Percentiles rank a stretch among this genome's conserved stretches.
Evolutionary conservation across 2,797 vertebrate genomes (phyloP).

Genomic region (Psittacula derbiana): DNA sequence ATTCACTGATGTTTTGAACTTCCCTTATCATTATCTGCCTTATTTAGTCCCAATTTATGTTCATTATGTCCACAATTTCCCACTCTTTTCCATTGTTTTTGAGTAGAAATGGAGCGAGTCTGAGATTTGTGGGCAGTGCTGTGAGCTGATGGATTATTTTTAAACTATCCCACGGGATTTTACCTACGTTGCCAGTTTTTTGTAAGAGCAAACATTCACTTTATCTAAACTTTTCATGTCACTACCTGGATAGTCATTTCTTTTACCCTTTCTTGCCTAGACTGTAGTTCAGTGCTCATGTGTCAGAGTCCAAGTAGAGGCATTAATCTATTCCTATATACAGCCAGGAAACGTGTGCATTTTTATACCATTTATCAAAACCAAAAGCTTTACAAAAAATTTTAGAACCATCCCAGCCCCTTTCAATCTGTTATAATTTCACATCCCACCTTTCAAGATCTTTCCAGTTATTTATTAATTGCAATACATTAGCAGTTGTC

Average conservation of each 20-base stretch:
- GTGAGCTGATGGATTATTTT: neutral
- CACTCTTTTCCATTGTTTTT: neutral
- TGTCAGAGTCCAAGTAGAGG: neutral
- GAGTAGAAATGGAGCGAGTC: neutral
- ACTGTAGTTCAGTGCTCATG: neutral
- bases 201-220: neutral
- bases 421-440: neutral
- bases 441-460: neutral
- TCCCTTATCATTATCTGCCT: neutral
- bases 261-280: neutral
- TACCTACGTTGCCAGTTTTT: neutral
- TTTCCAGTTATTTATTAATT: neutral
- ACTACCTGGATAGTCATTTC: neutral
- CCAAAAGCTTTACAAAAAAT: neutral
- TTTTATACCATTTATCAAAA: neutral
- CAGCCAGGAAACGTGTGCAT: accelerated
- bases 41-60: neutral
- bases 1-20: neutral
- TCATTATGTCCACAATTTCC: neutral
- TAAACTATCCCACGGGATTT: neutral
- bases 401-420: neutral
- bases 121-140: neutral
- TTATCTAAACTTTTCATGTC: neutral
- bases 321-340: neutral
- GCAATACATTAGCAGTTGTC: neutral